phyloP scores from a whole-genome alignment of 2,113 vertebrate genomes.

The Epinephelus lanceolatus region DNA sequence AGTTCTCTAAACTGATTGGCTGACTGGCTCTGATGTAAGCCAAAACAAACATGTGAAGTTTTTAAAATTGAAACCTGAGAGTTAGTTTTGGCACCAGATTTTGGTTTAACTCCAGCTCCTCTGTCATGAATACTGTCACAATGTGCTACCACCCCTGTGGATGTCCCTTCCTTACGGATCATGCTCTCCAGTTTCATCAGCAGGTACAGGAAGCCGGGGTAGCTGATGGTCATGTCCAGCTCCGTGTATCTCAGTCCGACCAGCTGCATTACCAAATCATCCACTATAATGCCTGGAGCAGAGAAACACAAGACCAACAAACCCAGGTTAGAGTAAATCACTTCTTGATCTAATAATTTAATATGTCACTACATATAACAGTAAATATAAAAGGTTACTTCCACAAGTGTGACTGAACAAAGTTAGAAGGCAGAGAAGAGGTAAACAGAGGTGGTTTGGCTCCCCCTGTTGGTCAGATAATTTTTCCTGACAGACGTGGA shows the following conservation, averaged over 20 bases:
- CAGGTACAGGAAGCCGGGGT: slow-evolving; percentile 84
- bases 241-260: slow-evolving; percentile 84
- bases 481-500: not conserved
- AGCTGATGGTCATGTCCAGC: slow-evolving; percentile 82
- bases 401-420: not conserved
- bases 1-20: not conserved
- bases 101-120: too few relatives aligned
- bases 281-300: slow-evolving; percentile 79
- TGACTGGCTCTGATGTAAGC: too few relatives aligned
- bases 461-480: slow-evolving; percentile 45
- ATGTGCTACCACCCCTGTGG: too few relatives aligned
- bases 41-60: not conserved
- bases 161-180: slow-evolving; percentile 78
- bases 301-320: slow-evolving; percentile 39
- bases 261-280: slow-evolving; percentile 82
- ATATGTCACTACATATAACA: not conserved
- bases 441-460: not conserved
- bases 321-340: not conserved
- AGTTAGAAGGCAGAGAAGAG: not conserved
- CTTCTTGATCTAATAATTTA: not conserved
- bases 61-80: not conserved
- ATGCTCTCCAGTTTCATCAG: slow-evolving; percentile 84
- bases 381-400: not conserved
- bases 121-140: too few relatives aligned
- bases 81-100: not conserved